Evolutionary conservation across 92 coral and sea anemone species (phyloP), one percentile per base, ranked within the genome.

Genomic region (Palythoa grandis): DNA sequence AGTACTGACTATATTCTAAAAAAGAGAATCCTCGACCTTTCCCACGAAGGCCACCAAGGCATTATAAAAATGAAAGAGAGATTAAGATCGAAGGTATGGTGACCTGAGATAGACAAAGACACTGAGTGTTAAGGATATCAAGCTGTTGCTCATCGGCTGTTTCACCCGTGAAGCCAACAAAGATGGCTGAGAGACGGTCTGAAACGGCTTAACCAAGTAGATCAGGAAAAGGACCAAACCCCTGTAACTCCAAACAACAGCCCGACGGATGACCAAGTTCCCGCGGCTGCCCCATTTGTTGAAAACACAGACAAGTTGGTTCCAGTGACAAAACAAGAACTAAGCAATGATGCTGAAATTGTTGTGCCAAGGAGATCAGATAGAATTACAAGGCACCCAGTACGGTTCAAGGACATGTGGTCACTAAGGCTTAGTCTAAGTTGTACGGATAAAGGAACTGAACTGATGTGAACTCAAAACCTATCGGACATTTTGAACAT

Each of bases 331-430:
- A 71, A 71, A 19, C 48, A 35, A 17, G 15, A 70, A 19, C 75
- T n/a, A 9, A 39, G 35, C 15, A 48, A 9, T 16, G 75, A 71
- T 50, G 17, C 6, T 0, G 52, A 71, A 37, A 13, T 50, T 17
- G 35, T 39, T 11, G 39, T 12, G 15, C 20, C 76, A 5, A 37
- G 52, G 7, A 35, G 52, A 71, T 37, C 50, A n/a, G 35, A 19
- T 29, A 71, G 76, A 71, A 50, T 71, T 12, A 71, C 76, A 20
- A 71, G 35, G 52, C 76, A 11, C 2, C 22, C 22, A 71, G 53
- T 9, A 71, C 76, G 50, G 75, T 11, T 71, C 52, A 37, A 71
- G 76, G 76, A 71, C 76, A 38, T 71, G 11, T 71, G 11, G 52
- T 71, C 15, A 35, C 76, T 20, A 37, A 71, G 2, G 22, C 76